Percentiles rank a stretch among this genome's conserved stretches.
Evolutionary conservation across 2,888 invertebrate genomes (phyloP).

Genomic region (Atherix ibis): DNA sequence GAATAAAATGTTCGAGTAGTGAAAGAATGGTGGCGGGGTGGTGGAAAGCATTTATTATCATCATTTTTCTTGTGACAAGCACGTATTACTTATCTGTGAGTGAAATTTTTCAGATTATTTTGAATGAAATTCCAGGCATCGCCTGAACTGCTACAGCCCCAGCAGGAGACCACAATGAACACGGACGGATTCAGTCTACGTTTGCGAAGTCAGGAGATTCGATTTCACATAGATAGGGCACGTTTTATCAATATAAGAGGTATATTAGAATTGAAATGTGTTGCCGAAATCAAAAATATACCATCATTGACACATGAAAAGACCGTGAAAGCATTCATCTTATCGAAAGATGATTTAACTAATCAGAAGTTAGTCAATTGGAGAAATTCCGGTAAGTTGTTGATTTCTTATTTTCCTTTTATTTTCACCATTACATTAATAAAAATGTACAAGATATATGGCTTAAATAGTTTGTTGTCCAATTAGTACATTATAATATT

Average conservation of each 20-base stretch:
- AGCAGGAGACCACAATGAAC: slow-evolving; percentile 26
- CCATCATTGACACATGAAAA: slow-evolving; percentile 26
- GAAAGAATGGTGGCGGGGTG: too few relatives aligned
- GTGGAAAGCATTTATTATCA: too few relatives aligned
- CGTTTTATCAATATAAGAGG: slow-evolving; percentile 25
- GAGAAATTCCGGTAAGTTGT: slow-evolving; percentile 13
- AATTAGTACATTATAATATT: too few relatives aligned
- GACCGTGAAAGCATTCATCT: slow-evolving; percentile 23
- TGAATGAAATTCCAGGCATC: slow-evolving; percentile 22
- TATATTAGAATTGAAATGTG: slow-evolving; percentile 28
- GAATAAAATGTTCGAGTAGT: too few relatives aligned
- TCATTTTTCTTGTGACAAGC: too few relatives aligned
- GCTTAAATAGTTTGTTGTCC: too few relatives aligned
- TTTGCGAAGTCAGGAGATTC: slow-evolving; percentile 27
- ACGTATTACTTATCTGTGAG: too few relatives aligned
- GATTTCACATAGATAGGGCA: slow-evolving; percentile 29
- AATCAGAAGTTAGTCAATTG: slow-evolving; percentile 28
- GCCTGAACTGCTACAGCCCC: slow-evolving; percentile 26
- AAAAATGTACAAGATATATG: too few relatives aligned
- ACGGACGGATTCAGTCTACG: slow-evolving; percentile 29
- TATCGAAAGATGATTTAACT: slow-evolving; percentile 27
- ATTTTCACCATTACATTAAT: too few relatives aligned
- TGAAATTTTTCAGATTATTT: too few relatives aligned
- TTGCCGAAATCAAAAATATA: slow-evolving; percentile 31
- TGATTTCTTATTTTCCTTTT: background rate